Base-by-base conservation (phyloP, 2,797 vertebrate genomes). In the Lophotriccus pileatus region DNA sequence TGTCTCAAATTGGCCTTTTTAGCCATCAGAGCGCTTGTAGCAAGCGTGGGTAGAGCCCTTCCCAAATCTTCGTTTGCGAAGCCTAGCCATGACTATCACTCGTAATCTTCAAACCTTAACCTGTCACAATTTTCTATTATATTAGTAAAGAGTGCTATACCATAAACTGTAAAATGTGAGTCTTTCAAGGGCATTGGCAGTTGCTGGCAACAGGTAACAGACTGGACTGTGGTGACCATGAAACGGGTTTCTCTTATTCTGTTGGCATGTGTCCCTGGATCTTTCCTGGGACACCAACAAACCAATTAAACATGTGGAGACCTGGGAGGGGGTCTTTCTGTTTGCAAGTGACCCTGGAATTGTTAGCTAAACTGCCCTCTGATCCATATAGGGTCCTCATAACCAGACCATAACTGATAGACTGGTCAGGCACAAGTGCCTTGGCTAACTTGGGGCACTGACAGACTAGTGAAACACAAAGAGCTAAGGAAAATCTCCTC, bases 171-270 rank as follows among this genome's bases (percentile, higher is more conserved):
- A 10, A 34, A 21, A 14, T 12, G 3, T 76, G 19, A 44, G 20
- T 50, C 14, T 43, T 56, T 63, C 23, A 49, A 36, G 15, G 16
- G 11, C 18, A 21, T 9, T 6, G 16, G 27, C 32, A 63, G 11
- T 8, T 56, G 15, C 32, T 23, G 14, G 9, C 36, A 69, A 28
- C 8, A 16, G 9, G 16, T 18, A 37, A 30, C 49, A 36, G 3
- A 12, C 6, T 5, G 36, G 11, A 32, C 41, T 43, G 7, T 20
- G 37, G 19, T 49, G 36, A 32, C 20, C 32, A 0, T 0, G 21
- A 41, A 63, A 19, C 8, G 0, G 0, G 6, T n/a, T 9, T 43
- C 11, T 44, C 28, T 56, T 34, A 43, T 24, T 5, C 7, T 43
- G 7, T 28, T 43, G 22, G 23, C 4, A 14, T 15, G 6, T 28